Base-by-base conservation (phyloP, 2,888 invertebrate genomes). In the Branchinecta sandiegonensis region DNA sequence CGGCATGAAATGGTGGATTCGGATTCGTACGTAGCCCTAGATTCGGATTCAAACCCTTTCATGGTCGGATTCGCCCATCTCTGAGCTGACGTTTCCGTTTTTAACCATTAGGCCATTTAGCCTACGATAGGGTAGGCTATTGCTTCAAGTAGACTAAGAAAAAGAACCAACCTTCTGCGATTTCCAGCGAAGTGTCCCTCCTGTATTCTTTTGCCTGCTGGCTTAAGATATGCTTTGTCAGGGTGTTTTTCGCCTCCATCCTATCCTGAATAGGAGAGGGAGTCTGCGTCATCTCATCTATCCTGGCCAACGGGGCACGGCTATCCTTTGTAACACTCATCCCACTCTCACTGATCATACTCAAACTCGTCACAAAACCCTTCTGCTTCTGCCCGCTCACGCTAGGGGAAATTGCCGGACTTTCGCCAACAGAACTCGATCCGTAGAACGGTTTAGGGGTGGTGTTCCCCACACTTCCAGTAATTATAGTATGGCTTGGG, bases 371-470 rank as follows among this genome's bases (percentile, higher is more conserved):
- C 7, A 64, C 47, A 46, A 66, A 64, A n/a, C 46, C 47, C 46
- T 56, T 56, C 23, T 56, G 63, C 23, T 56, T 56, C n/a, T 17
- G 8, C 14, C 14, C 23, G 11, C 63, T 23, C n/a, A 23, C n/a
- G 23, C n/a, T 56, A n/a, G 63, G 63, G 9, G 14, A 17, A 8
- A 10, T 11, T 17, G 8, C 10, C 9, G 63, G 63, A 56, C 63
- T 56, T 56, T 56, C 63, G 10, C 63, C 23, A 17, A 11, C 63
- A 56, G 63, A 56, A 56, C 63, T 56, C 12, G 67, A 68, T 37
- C 69, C 69, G 48, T 69, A 69, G 56, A 72, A 73, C 23, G 73
- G 73, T 66, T 71, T 72, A 14, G 73, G 72, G 37, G 71, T 71
- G 46, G 72, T 66, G 67, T 73, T 73, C 46, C 70, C 71, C 48